Evolutionary conservation across 1,140 invertebrate species (phyloP).

Genomic region (Euura saliciscinereae): DNA sequence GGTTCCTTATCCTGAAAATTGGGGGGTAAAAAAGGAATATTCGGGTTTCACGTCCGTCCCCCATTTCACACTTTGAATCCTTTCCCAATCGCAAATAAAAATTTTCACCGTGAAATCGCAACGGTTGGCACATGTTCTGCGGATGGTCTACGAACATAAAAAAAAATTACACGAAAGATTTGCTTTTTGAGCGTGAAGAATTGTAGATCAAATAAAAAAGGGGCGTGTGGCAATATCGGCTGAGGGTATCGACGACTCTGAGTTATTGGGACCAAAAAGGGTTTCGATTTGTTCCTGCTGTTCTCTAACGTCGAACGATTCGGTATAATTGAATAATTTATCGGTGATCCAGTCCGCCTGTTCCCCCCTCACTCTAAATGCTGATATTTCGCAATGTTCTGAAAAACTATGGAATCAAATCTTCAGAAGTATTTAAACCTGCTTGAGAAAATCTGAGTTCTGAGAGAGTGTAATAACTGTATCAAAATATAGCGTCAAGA

Average conservation of each 20-base stretch:
- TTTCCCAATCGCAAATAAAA: conserved; percentile 26
- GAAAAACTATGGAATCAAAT: too few species aligned
- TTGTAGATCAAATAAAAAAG: conserved; percentile 58
- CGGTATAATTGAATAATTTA: conserved; percentile 57
- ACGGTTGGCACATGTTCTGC: conserved; percentile 37
- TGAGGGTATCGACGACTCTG: conserved; percentile 16
- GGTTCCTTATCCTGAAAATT: too few species aligned
- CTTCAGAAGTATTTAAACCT: too few species aligned
- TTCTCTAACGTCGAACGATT: conserved; percentile 36
- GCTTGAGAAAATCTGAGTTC: too few species aligned
- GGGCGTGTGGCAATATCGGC: conserved; percentile 28
- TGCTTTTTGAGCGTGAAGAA: conserved; percentile 49
- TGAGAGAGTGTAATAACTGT: too few species aligned
- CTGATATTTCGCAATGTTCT: too few species aligned
- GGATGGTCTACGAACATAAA: conserved; percentile 42
- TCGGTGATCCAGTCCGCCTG: conserved; percentile 23
- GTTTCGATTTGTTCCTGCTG: conserved; percentile 31
- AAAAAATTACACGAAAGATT: conserved; percentile 57
- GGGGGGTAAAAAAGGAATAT: neutral
- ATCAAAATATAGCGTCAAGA: neutral
- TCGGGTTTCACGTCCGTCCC: conserved; percentile 29
- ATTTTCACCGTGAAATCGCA: conserved; percentile 49
- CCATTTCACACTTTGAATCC: conserved; percentile 42
- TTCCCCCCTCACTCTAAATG: too few species aligned
- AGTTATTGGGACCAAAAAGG: conserved; percentile 34